Evolutionary conservation across 2,797 vertebrate genomes (phyloP).

Genomic region (Gastrophryne carolinensis): DNA sequence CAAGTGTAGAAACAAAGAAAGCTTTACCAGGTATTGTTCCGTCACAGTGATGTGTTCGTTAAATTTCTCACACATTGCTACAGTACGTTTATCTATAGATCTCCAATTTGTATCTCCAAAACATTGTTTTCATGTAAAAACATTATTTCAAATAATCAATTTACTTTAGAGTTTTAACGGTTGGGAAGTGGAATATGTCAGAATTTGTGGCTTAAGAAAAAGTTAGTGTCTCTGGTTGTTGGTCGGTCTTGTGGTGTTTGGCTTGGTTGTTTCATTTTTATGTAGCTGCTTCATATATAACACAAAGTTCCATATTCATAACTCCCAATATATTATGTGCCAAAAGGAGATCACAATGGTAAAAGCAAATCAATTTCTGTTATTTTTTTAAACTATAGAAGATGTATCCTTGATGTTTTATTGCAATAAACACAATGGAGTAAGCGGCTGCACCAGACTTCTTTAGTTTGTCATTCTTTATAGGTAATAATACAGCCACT

Average conservation of each 20-base stretch:
- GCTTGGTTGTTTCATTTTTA: conserved; percentile 16
- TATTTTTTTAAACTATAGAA: conserved; percentile 28
- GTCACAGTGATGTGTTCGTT: not conserved
- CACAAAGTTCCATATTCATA: too few relatives aligned
- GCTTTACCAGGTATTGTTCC: not conserved
- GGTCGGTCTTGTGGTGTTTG: not conserved
- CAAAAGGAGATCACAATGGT: conserved; percentile 25
- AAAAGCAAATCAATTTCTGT: conserved; percentile 40
- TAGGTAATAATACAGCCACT: conserved; percentile 1
- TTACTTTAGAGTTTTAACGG: too few relatives aligned
- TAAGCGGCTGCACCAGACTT: not conserved
- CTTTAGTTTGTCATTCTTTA: conserved; percentile 2
- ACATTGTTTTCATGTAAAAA: too few relatives aligned
- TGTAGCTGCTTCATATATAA: not conserved
- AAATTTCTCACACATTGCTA: not conserved
- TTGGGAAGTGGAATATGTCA: too few relatives aligned
- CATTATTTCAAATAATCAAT: too few relatives aligned
- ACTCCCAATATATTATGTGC: conserved; percentile 27
- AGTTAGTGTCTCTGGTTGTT: too few relatives aligned
- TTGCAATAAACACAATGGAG: conserved; percentile 27
- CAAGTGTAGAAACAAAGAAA: conserved; percentile 12
- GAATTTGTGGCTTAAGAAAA: too few relatives aligned
- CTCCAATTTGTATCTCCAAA: too few relatives aligned
- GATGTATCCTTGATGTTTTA: conserved; percentile 37
- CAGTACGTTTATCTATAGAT: too few relatives aligned